Conservation (phyloP, 2,797 vertebrate genomes). For the Anguilla obscura region DNA sequence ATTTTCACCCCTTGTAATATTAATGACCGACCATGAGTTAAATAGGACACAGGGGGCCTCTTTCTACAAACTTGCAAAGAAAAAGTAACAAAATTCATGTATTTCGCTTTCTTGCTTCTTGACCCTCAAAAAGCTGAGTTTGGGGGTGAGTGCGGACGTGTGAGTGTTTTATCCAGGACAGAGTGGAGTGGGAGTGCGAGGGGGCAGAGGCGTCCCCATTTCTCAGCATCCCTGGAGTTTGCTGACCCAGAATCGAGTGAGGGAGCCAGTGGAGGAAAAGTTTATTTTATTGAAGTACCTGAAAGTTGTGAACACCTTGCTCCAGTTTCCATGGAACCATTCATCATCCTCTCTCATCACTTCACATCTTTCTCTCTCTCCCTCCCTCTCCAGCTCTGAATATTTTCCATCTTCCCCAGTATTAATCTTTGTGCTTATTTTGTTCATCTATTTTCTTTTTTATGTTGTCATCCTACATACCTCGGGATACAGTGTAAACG, state of each 20-base stretch:
- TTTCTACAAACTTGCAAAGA: conserved; percentile 14
- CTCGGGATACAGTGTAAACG: background rate
- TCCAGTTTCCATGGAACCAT: conserved; percentile 26
- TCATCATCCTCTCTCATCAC: conserved; percentile 15
- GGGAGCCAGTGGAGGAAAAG: conserved; percentile 54
- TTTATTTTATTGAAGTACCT: conserved; percentile 62
- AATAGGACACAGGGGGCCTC: conserved; percentile 13
- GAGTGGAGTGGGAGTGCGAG: conserved; percentile 32
- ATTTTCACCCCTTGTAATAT: conserved; percentile 24
- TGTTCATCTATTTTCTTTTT: conserved; percentile 1
- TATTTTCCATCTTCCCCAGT: background rate
- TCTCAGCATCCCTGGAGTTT: conserved; percentile 63
- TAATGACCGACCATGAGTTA: conserved; percentile 25
- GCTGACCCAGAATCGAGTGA: conserved; percentile 74
- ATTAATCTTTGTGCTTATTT: conserved; percentile 17
- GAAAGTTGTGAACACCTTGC: conserved; percentile 37
- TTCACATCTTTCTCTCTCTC: background rate
- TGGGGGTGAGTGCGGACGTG: conserved; percentile 2
- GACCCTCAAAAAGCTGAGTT: conserved; percentile 16
- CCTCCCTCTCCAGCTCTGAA: background rate
- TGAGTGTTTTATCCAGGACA: conserved; percentile 33
- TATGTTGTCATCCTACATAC: background rate
- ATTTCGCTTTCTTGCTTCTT: conserved; percentile 20
- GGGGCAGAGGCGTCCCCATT: conserved; percentile 66
- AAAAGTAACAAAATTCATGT: conserved; percentile 24